phyloP scores from a whole-genome alignment of 2,888 invertebrate species.

The Malthinus flaveolus region DNA sequence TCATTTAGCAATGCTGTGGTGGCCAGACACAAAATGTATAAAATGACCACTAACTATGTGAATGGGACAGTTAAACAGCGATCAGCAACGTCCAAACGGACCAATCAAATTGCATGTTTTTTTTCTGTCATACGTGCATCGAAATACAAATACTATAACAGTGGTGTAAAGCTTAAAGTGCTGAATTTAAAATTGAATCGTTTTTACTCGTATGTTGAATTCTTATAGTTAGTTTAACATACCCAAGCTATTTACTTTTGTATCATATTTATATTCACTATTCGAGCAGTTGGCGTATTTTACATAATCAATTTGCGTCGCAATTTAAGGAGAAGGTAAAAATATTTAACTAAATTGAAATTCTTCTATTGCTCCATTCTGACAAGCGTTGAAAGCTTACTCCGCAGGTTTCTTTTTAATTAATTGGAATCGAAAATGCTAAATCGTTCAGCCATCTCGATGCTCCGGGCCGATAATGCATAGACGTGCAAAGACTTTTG shows the following conservation, averaged over 20 bases:
- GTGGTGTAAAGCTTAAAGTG: conserved; percentile 31
- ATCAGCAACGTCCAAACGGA: conserved; percentile 43
- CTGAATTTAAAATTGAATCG: conserved; percentile 32
- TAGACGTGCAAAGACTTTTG: too few relatives aligned
- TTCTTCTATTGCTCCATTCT: too few relatives aligned
- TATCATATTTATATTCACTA: conserved; percentile 8
- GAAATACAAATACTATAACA: conserved; percentile 36
- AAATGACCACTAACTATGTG: conserved; percentile 41
- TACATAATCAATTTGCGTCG: too few relatives aligned
- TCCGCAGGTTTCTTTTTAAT: too few relatives aligned
- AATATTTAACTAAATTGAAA: too few relatives aligned
- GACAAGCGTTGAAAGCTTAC: too few relatives aligned
- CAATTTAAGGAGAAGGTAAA: too few relatives aligned
- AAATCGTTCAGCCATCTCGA: too few relatives aligned
- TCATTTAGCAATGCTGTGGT: conserved; percentile 35
- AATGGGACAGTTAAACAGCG: conserved; percentile 46
- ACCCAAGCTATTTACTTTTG: conserved; percentile 22
- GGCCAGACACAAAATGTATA: conserved; percentile 40
- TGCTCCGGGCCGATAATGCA: too few relatives aligned
- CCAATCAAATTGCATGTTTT: conserved; percentile 46
- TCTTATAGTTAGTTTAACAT: conserved; percentile 29
- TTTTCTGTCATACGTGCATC: conserved; percentile 41
- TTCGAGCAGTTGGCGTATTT: neutral
- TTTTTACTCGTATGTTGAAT: conserved; percentile 29
- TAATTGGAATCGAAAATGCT: too few relatives aligned